A percentile compares a stretch with the other conserved stretches of the same genome.
phyloP scores from a whole-genome alignment of 2,113 vertebrate genomes.

The Tachycineta bicolor region DNA sequence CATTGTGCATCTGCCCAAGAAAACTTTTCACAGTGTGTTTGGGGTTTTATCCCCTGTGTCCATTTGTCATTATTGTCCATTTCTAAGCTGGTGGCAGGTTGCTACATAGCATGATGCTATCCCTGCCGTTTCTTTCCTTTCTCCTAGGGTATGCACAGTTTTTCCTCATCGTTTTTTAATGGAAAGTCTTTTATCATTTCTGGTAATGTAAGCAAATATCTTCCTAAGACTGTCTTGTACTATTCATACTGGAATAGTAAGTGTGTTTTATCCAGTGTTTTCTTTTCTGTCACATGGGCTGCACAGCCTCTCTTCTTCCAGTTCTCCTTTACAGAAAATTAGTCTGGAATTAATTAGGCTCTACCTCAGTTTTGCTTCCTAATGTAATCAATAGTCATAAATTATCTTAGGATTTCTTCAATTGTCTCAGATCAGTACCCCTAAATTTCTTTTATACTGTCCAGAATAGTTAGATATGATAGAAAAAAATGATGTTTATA shows the following conservation, averaged over 20 bases:
- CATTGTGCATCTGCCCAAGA: conserved; percentile 36
- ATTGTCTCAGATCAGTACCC: background rate
- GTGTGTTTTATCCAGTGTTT: background rate
- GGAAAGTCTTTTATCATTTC: conserved; percentile 70
- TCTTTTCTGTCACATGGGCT: background rate
- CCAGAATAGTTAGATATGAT: background rate
- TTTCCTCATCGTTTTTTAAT: conserved; percentile 72
- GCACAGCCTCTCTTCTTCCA: background rate
- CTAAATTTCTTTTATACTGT: background rate
- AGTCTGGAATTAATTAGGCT: background rate
- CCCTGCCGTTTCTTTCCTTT: conserved; percentile 69
- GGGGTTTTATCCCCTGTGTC: conserved; percentile 57
- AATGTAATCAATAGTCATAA: background rate
- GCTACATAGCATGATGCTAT: conserved; percentile 69
- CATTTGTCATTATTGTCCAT: conserved; percentile 76
- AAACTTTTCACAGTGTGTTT: conserved; percentile 58
- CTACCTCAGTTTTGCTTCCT: background rate
- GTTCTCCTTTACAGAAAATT: background rate
- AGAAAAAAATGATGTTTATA: background rate
- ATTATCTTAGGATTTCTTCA: background rate
- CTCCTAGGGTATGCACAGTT: conserved; percentile 69
- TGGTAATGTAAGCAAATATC: conserved; percentile 59
- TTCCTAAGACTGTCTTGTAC: conserved; percentile 20
- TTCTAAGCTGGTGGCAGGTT: conserved; percentile 62
- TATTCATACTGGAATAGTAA: conserved; percentile 21